These are phyloP conservation scores for Dinocampus coccinellae DNA, from an alignment of 2,888 invertebrate genomes.

Conservation along the genomic window DNA sequence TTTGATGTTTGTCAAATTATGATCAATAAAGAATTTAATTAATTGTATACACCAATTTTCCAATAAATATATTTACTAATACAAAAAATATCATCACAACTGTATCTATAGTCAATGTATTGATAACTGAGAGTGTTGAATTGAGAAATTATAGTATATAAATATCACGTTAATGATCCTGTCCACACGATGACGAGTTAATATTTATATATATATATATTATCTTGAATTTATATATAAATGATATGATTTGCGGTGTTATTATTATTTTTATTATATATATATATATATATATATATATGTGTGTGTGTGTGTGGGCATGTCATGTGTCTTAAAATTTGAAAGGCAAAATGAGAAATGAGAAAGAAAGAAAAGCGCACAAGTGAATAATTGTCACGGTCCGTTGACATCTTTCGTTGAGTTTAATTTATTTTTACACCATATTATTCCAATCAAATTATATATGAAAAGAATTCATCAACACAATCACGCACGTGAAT, in stretches of 20 bases:
- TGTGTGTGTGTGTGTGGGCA: neutral
- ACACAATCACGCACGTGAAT: constrained; percentile 21
- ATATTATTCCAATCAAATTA: neutral
- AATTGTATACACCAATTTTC: too few species aligned
- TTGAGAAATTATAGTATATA: neutral
- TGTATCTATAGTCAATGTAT: too few species aligned
- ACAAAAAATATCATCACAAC: too few species aligned
- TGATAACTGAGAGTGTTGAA: neutral
- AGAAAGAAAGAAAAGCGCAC: constrained; percentile 2
- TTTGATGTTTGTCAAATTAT: too few species aligned
- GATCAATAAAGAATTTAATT: too few species aligned
- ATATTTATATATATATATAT: neutral
- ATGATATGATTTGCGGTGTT: neutral
- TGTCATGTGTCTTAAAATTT: constrained; percentile 5
- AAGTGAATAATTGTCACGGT: constrained; percentile 1
- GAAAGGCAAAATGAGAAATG: constrained; percentile 3
- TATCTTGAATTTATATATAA: too few species aligned
- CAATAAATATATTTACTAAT: too few species aligned
- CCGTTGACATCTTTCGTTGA: neutral
- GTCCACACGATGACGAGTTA: neutral
- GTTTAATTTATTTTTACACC: constrained; percentile 10
- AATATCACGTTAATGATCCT: neutral
- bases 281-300: neutral
- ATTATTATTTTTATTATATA: neutral
- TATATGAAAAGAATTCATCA: constrained; percentile 3